A percentile compares a stretch with the other conserved stretches of the same genome.
Conservation (phyloP, 1,140 invertebrate species). For the Drosophila parabipectinata region DNA sequence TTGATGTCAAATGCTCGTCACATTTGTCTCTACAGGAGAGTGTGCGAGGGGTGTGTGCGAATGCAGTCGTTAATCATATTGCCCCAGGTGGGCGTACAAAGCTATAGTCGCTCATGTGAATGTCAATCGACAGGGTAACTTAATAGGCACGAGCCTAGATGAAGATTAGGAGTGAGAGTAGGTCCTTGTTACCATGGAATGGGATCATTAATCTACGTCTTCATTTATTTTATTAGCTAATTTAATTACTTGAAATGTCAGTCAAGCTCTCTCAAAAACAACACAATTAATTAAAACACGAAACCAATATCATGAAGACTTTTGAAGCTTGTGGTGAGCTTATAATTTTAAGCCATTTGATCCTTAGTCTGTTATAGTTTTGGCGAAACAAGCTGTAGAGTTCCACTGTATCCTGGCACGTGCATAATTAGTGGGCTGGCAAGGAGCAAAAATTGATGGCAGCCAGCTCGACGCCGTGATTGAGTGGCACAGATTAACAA, state of each 20-base stretch:
- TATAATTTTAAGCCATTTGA: no score
- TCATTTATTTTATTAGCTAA: background rate
- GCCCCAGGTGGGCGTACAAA: slow-evolving; percentile 37
- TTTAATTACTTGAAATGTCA: slow-evolving; percentile 2
- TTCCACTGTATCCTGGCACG: slow-evolving; percentile 45
- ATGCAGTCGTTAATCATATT: slow-evolving; percentile 70
- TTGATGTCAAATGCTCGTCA: slow-evolving; percentile 76
- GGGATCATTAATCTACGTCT: slow-evolving; percentile 12
- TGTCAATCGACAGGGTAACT: slow-evolving; percentile 52
- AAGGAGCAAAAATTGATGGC: slow-evolving; percentile 56
- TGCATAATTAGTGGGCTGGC: slow-evolving; percentile 69
- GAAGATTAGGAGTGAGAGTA: background rate
- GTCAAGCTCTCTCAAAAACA: background rate
- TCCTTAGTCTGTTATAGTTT: background rate
- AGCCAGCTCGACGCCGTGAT: slow-evolving; percentile 46
- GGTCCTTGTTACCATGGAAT: slow-evolving; percentile 15
- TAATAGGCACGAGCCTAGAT: slow-evolving; percentile 45
- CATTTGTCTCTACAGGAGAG: slow-evolving; percentile 46
- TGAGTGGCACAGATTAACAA: slow-evolving; percentile 78
- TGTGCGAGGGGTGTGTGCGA: slow-evolving; percentile 13
- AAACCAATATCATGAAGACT: background rate
- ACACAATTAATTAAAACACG: background rate
- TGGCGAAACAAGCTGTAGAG: background rate
- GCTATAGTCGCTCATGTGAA: slow-evolving; percentile 14
- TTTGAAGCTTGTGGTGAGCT: background rate